These are phyloP conservation scores for Callipepla californica DNA, from an alignment of 2,113 vertebrate genomes.

Conservation along the genomic window DNA sequence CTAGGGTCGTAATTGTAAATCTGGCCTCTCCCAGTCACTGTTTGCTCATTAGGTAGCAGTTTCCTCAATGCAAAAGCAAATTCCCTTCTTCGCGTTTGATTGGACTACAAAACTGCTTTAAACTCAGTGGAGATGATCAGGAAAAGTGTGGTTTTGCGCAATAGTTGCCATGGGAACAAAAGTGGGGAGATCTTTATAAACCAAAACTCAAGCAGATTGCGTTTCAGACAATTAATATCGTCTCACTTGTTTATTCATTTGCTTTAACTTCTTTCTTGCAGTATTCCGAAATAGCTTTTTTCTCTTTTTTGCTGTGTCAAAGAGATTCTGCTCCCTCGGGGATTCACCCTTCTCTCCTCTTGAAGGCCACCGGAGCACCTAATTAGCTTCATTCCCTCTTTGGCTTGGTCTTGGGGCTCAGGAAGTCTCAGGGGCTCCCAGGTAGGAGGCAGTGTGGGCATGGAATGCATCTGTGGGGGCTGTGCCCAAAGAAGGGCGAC, in stretches of 20 bases:
- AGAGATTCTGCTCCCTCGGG: neutral
- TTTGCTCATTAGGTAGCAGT: constrained; percentile 27
- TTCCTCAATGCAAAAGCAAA: constrained; percentile 27
- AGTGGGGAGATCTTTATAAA: constrained; percentile 54
- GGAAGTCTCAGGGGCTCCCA: neutral
- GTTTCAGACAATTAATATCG: constrained; percentile 63
- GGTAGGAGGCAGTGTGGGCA: neutral
- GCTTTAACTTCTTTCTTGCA: neutral
- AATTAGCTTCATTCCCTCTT: neutral
- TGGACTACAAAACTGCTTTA: constrained; percentile 35
- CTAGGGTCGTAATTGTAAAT: constrained; percentile 2
- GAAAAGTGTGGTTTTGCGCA: constrained; percentile 36
- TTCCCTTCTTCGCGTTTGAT: constrained; percentile 13
- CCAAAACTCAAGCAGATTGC: constrained; percentile 59
- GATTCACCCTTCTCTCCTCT: neutral
- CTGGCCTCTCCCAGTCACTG: neutral
- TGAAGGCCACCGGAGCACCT: neutral
- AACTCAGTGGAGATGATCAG: constrained; percentile 41
- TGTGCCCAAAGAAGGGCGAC: neutral
- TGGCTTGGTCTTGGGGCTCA: neutral
- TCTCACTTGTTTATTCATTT: constrained; percentile 49
- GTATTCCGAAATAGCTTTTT: neutral
- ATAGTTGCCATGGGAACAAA: constrained; percentile 69
- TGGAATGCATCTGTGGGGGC: accelerated
- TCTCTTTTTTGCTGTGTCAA: neutral